Evolutionary conservation across 2,797 vertebrate species (phyloP).

Genomic region (Urocyon cinereoargenteus): DNA sequence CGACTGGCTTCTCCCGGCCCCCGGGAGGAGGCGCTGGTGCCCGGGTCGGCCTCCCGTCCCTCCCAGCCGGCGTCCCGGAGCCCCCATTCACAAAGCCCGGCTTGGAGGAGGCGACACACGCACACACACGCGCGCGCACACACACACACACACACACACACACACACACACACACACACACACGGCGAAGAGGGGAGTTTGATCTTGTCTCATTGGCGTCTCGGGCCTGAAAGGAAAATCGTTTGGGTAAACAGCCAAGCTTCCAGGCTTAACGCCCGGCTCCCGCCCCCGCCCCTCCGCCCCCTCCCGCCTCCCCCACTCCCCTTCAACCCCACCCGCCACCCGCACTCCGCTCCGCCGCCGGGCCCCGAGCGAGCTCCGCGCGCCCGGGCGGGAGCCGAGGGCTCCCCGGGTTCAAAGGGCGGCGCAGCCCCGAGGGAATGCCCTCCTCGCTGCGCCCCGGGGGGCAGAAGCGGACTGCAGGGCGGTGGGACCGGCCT

Average conservation of each 20-base stretch:
- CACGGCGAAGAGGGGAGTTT: conserved; percentile 73
- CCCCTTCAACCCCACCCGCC: conserved; percentile 71
- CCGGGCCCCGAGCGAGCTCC: conserved; percentile 70
- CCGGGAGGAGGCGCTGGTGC: conserved; percentile 82
- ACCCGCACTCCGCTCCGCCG: conserved; percentile 68
- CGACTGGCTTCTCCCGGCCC: neutral
- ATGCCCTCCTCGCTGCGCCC: conserved; percentile 66
- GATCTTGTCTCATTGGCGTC: conserved; percentile 82
- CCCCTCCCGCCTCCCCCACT: conserved; percentile 54
- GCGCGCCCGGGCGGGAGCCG: conserved; percentile 55
- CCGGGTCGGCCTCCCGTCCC: conserved; percentile 42
- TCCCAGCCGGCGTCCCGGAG: neutral
- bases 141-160: conserved; percentile 4
- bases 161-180: neutral
- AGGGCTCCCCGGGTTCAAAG: conserved; percentile 75
- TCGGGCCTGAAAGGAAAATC: conserved; percentile 80
- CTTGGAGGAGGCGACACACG: conserved; percentile 9
- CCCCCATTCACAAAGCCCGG: conserved; percentile 72
- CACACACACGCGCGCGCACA: neutral
- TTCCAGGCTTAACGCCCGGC: conserved; percentile 75
- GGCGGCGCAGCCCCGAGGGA: conserved; percentile 71
- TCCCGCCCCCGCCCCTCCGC: conserved; percentile 63
- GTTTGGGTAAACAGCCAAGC: conserved; percentile 82
- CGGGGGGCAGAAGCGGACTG: conserved; percentile 77
- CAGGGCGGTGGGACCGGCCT: conserved; percentile 78